Evolutionary conservation across 2,888 invertebrate genomes (phyloP).

Genomic region (Homarus gammarus): DNA sequence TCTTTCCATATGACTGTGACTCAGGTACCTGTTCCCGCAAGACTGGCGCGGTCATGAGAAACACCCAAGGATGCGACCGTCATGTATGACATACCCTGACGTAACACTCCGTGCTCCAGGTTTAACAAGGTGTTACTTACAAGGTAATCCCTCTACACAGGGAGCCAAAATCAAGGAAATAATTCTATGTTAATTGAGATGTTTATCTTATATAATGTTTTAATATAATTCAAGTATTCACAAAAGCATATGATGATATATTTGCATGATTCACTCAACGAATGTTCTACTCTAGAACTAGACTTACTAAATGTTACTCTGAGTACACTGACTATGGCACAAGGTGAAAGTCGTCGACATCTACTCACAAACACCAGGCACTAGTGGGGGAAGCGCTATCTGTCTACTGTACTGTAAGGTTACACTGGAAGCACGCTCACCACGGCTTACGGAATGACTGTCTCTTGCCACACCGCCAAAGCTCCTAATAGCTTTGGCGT

Average conservation of each 20-base stretch:
- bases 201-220: neutral
- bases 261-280: neutral
- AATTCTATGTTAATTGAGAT: slow-evolving; percentile 27
- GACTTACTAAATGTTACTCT: neutral
- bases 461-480: neutral
- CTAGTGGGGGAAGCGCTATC: slow-evolving; percentile 8
- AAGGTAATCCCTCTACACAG: slow-evolving; percentile 67
- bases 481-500: neutral
- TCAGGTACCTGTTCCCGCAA: neutral
- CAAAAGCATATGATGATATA: neutral
- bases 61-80: neutral
- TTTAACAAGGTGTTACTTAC: slow-evolving; percentile 58
- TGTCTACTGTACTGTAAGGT: neutral
- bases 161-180: slow-evolving; percentile 56
- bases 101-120: neutral
- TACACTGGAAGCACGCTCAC: slow-evolving; percentile 4
- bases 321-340: neutral
- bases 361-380: slow-evolving; percentile 18
- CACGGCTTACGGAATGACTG: neutral
- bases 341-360: neutral
- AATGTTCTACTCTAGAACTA: neutral
- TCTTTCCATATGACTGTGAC: neutral
- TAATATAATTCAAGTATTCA: neutral
- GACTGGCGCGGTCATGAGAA: neutral
- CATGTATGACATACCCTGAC: slow-evolving; percentile 3